Base-by-base conservation (phyloP, 2,888 invertebrate species). In the Entomobrya multifasciata region DNA sequence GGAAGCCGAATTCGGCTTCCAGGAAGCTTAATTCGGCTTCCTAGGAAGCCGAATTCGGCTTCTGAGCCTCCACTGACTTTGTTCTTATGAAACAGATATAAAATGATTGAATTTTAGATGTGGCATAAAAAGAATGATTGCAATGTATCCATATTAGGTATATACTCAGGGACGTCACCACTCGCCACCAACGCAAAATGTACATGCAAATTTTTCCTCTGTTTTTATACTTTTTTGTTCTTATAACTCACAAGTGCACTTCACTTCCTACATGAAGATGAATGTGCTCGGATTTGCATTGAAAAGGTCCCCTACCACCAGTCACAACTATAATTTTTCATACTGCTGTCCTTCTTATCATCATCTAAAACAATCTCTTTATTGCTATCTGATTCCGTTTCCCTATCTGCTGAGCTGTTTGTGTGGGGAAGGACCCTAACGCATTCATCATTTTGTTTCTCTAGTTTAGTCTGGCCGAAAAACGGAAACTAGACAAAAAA, bases 331-430 rank as follows among this genome's bases (percentile, higher is more conserved):
- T 88, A 88, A 88, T 88, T 88, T 88, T 88, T 88, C 87, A 88
- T 85, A 84, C 67, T 36, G 36, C 20, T n/a, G n/a, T n/a, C n/a
- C n/a, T n/a, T n/a, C 55, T 82, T 72, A 87, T 89, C 87, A 89
- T 87, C 87, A 89, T 89, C 86, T 89, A 89, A 89, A 89, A 89
- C 88, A 89, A 89, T 89, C 87, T 47, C 22, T 25, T n/a, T 65
- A 15, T 44, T 6, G 25, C 70, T 47, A 20, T 70, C 17, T 22
- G n/a, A n/a, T n/a, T 25, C 27, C 25, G 5, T 36, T 36, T 30
- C 41, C 36, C 27, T 1, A 20, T 22, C 13, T 70, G 36, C 27
- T n/a, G n/a, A n/a, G n/a, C n/a, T n/a, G n/a, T n/a, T n/a, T n/a
- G n/a, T n/a, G n/a, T n/a, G n/a, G n/a, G n/a, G 22, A 4, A 62